Percentiles rank a stretch among this genome's conserved stretches.
Conservation (phyloP, 1,140 invertebrate species). For the Procambarus virginalis region DNA sequence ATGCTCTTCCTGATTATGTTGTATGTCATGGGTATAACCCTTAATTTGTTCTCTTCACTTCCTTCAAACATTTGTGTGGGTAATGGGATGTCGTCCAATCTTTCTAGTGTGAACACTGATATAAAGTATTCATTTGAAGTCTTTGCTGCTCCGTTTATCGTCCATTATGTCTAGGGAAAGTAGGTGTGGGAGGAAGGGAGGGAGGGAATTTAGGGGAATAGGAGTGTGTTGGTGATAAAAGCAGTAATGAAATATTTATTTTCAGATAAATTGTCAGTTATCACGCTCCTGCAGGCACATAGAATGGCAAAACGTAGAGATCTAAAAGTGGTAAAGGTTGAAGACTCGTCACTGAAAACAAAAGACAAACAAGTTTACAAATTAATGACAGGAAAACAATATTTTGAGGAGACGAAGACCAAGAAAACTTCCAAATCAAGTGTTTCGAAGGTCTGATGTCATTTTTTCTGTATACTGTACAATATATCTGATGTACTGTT, state of each 20-base stretch:
- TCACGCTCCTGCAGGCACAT: slow-evolving; percentile 16
- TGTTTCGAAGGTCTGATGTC: neutral
- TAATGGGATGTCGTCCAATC: too few species aligned
- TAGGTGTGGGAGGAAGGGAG: too few species aligned
- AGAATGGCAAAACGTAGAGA: slow-evolving; percentile 28
- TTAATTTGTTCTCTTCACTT: too few species aligned
- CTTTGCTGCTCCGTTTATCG: too few species aligned
- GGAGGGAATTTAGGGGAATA: too few species aligned
- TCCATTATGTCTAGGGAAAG: too few species aligned
- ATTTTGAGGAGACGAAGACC: slow-evolving; percentile 18
- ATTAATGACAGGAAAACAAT: slow-evolving; percentile 39
- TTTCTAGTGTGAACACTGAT: too few species aligned
- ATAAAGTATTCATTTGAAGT: too few species aligned
- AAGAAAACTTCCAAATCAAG: neutral
- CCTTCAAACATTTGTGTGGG: too few species aligned
- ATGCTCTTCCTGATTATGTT: too few species aligned
- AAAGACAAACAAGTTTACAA: slow-evolving; percentile 20
- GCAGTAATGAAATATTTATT: neutral
- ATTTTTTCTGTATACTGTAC: neutral
- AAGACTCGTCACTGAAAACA: slow-evolving; percentile 8
- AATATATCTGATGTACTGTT: neutral
- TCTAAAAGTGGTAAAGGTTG: slow-evolving; percentile 36
- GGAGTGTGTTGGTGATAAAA: too few species aligned
- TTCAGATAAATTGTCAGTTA: slow-evolving; percentile 16
- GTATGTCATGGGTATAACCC: too few species aligned